Percentiles rank a stretch among this genome's conserved stretches.
phyloP scores from a whole-genome alignment of 2,797 vertebrate genomes.

The Tenualosa ilisha region DNA sequence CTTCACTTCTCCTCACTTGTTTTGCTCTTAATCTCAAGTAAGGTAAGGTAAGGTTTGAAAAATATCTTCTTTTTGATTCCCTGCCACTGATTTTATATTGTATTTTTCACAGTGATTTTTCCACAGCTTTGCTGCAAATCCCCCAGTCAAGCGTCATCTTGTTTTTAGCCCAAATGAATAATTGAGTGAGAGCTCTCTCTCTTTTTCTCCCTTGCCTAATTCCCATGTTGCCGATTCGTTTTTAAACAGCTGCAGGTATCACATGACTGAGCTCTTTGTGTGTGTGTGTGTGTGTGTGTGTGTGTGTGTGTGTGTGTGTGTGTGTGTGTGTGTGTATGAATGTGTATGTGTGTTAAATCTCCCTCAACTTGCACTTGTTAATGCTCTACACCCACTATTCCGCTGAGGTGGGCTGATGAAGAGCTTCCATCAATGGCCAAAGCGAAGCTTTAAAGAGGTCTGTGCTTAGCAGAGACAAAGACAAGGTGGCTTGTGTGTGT shows the following conservation, averaged over 20 bases:
- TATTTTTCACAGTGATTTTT: neutral
- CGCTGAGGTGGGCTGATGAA: neutral
- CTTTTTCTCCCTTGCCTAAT: neutral
- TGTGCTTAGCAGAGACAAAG: neutral
- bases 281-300: no score
- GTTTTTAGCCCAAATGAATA: constrained; percentile 10
- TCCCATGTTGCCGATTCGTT: neutral
- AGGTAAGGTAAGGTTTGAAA: neutral
- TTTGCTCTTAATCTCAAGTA: neutral
- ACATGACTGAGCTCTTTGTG: neutral
- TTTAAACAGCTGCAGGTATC: neutral
- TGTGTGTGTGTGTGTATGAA: no score
- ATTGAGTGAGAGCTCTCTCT: neutral
- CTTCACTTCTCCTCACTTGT: neutral
- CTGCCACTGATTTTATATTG: neutral
- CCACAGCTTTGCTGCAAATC: neutral
- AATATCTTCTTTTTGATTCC: neutral
- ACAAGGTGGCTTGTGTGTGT: neutral
- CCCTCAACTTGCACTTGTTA: no score
- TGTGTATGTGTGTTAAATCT: no score
- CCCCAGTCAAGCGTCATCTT: neutral
- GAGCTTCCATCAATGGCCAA: neutral
- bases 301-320: neutral
- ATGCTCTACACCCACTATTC: no score
- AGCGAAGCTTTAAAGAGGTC: neutral